A percentile compares a stretch with the other conserved stretches of the same genome.
Conservation (phyloP, 2,113 vertebrate species). For the Pongo abelii region DNA sequence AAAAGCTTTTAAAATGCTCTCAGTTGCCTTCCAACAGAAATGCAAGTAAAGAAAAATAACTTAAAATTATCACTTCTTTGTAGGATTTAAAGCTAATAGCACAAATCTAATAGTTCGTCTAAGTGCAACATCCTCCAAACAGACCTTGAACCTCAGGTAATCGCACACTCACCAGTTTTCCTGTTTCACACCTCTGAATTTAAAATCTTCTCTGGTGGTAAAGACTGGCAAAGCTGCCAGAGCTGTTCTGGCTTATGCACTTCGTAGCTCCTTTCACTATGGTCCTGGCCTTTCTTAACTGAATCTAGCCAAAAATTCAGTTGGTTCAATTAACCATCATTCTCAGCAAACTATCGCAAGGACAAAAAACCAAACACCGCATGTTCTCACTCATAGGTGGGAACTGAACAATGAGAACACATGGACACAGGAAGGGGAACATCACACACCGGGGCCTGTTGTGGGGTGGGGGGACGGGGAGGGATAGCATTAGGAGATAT, state of each 20-base stretch:
- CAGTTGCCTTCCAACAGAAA: conserved; percentile 37
- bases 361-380: no score
- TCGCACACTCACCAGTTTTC: neutral
- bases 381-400: no score
- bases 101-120: neutral
- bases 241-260: neutral
- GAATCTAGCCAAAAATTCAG: neutral
- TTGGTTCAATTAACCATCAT: neutral
- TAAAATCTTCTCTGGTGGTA: neutral
- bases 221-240: neutral
- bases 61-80: conserved; percentile 49
- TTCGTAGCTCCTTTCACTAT: neutral
- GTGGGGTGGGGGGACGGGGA: no score
- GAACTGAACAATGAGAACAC: no score
- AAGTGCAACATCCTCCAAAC: neutral
- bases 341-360: no score
- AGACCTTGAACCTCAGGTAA: neutral
- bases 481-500: no score
- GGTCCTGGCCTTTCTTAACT: neutral
- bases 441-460: no score
- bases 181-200: neutral
- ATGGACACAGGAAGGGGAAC: no score
- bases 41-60: conserved; percentile 32
- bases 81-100: neutral
- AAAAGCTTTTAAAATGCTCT: conserved; percentile 36